These are phyloP conservation scores for Limenitis camilla DNA, from an alignment of 2,888 invertebrate genomes.

Conservation along the genomic window DNA sequence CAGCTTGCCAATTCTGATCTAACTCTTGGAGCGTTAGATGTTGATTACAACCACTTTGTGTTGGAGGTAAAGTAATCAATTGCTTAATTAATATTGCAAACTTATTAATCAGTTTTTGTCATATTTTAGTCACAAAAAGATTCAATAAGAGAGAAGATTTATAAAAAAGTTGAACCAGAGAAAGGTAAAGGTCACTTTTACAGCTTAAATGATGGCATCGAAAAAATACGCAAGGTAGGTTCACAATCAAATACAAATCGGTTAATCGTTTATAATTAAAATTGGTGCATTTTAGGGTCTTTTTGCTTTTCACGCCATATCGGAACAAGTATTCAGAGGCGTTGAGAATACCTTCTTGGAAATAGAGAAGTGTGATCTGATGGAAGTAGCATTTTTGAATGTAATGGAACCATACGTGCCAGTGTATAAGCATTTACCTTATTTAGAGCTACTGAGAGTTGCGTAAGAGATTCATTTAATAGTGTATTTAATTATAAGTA, in stretches of 20 bases:
- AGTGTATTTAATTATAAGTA: no score
- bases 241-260: neutral
- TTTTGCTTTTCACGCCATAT: conserved; percentile 68
- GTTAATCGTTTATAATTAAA: no score
- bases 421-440: conserved; percentile 49
- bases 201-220: conserved; percentile 51
- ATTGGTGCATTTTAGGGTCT: conserved; percentile 47
- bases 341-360: conserved; percentile 72
- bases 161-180: conserved; percentile 47
- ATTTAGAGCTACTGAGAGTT: conserved; percentile 50
- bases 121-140: conserved; percentile 45
- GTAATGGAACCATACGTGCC: conserved; percentile 44
- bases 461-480: conserved; percentile 45
- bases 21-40: conserved; percentile 74
- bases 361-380: conserved; percentile 74
- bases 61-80: conserved; percentile 58
- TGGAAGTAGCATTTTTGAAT: conserved; percentile 58
- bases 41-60: conserved; percentile 75
- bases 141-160: conserved; percentile 39
- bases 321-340: conserved; percentile 61
- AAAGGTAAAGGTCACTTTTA: conserved; percentile 48
- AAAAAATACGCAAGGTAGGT: conserved; percentile 49
- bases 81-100: conserved; percentile 11
- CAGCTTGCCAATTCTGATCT: conserved; percentile 75
- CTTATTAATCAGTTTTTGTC: neutral